These are phyloP conservation scores for Pteruthius melanotis DNA, from an alignment of 2,113 vertebrate species.

Conservation along the genomic window DNA sequence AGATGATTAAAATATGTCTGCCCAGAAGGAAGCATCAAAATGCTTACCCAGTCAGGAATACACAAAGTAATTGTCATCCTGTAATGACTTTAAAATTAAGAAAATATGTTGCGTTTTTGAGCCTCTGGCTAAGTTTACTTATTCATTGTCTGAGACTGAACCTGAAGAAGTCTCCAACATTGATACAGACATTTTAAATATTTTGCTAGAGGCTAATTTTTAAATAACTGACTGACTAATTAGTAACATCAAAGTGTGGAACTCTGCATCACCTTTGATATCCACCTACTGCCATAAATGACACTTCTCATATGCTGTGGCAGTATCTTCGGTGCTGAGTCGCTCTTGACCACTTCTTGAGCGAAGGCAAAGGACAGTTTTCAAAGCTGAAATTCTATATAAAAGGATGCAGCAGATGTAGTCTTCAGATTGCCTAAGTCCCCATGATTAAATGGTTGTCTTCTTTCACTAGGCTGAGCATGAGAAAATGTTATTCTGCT, in stretches of 20 bases:
- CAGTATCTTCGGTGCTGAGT: neutral
- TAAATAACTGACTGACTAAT: conserved; percentile 10
- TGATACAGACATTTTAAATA: conserved; percentile 21
- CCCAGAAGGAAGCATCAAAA: neutral
- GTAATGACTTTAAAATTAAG: neutral
- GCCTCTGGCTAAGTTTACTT: conserved; percentile 34
- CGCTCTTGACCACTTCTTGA: neutral
- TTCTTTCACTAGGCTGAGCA: neutral
- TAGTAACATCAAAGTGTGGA: neutral
- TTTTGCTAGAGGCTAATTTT: conserved; percentile 41
- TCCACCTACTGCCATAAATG: neutral
- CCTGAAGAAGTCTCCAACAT: neutral
- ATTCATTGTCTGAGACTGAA: conserved; percentile 39
- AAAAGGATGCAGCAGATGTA: neutral
- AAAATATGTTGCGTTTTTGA: conserved; percentile 27
- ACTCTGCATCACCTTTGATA: neutral
- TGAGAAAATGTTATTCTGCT: neutral
- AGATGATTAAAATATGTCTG: neutral
- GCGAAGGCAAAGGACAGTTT: neutral
- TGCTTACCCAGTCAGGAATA: neutral
- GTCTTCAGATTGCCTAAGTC: neutral
- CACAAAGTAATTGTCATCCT: neutral
- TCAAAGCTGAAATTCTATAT: neutral
- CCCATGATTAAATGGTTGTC: neutral
- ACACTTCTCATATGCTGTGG: neutral